Evolutionary conservation across 2,888 invertebrate species (phyloP), one percentile per base, ranked within the genome.

Genomic region (Lepidocyrtinus sp.): DNA sequence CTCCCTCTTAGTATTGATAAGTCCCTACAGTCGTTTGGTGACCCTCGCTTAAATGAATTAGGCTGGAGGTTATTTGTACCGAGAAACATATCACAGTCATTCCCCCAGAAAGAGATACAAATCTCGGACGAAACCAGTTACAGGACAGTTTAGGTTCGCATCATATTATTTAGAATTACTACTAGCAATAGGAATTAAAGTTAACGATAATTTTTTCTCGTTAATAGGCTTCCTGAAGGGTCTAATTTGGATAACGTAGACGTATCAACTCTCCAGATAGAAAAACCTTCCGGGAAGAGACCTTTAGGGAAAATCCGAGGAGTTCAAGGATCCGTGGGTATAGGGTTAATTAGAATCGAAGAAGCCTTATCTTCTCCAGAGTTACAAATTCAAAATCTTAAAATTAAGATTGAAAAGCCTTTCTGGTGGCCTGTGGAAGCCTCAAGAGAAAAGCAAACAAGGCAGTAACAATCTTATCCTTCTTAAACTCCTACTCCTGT

Each of bases 381-480:
- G 25, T 88, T 96, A 69, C 89, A 88, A 71, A 88, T 95, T 84
- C 92, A 91, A 69, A 90, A 91, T 81, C 89, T 90, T 72, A 62
- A 75, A 36, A 46, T 67, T 17, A 3, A 2, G n/a, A 91, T 92
- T 45, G 87, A 90, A 1, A 93, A 92, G 87, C 96, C 96, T 0
- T 86, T 88, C 17, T 96, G 96, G 96, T 96, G 96, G 96, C 95
- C 96, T 0, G 88, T 91, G 82, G 93, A 94, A 90, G 91, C 91
- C 55, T 90, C 92, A 5, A 93, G 92, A 89, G 92, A 93, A 86
- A 75, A 75, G 45, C 63, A 59, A 76, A 81, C 59, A 87, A 85
- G 50, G 63, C 78, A 68, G 68, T 72, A 68, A 61, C 62, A 15
- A 64, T 27, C 24, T 70, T 76, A 7, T 12, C 36, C 36, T 36